phyloP scores from a whole-genome alignment of 2,113 vertebrate genomes.

The Galeopterus variegatus region DNA sequence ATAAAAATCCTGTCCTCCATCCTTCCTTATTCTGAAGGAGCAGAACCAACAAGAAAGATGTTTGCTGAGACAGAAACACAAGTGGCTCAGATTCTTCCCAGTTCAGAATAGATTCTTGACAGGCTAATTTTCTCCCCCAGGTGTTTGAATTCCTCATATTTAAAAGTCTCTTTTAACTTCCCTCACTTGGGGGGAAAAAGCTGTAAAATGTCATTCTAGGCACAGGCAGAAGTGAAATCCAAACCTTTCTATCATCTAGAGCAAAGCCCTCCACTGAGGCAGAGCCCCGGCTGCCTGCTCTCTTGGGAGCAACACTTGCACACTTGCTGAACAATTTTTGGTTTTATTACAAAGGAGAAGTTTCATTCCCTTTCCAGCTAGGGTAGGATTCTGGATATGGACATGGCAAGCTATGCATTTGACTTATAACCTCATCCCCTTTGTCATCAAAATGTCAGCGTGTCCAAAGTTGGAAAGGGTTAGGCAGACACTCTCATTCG shows the following conservation, averaged over 20 bases:
- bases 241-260: background rate
- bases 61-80: background rate
- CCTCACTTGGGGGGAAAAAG: background rate
- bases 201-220: constrained; percentile 17
- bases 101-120: background rate
- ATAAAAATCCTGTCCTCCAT: background rate
- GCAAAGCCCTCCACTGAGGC: background rate
- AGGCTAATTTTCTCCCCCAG: constrained; percentile 30
- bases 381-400: background rate
- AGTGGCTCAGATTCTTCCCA: background rate
- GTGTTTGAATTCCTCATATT: constrained; percentile 45
- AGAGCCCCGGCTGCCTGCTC: accelerated
- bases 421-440: background rate
- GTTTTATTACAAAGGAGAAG: background rate
- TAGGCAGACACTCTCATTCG: background rate
- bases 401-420: background rate
- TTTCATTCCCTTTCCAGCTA: background rate
- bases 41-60: background rate
- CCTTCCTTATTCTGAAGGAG: background rate
- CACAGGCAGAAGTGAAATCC: background rate
- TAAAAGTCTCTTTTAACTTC: constrained; percentile 37
- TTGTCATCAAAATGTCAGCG: background rate
- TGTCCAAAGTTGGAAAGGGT: background rate
- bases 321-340: background rate
- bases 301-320: accelerated